Conservation (phyloP, 2,113 vertebrate species). For the Macaca nemestrina region DNA sequence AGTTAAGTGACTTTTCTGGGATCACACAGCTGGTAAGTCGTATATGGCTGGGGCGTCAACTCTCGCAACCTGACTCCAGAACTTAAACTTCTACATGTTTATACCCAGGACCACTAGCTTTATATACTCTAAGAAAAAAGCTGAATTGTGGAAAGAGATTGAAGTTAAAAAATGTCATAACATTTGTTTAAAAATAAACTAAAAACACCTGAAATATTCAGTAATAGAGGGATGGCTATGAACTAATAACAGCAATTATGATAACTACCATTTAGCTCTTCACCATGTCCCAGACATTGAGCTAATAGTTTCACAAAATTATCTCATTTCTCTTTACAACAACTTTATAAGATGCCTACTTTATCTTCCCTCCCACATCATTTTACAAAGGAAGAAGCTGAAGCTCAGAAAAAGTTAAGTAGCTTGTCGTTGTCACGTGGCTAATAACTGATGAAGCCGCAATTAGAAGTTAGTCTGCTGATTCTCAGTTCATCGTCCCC, state of each 20-base stretch:
- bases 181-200: neutral
- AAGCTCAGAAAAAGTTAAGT: neutral
- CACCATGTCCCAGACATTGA: neutral
- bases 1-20: neutral
- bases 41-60: neutral
- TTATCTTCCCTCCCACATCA: neutral
- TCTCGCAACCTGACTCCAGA: neutral
- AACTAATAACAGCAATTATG: neutral
- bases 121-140: neutral
- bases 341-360: neutral
- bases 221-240: neutral
- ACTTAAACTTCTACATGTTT: neutral
- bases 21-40: neutral
- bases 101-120: neutral
- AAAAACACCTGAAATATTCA: neutral
- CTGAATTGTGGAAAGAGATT: conserved; percentile 15
- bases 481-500: neutral
- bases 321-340: neutral
- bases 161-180: neutral
- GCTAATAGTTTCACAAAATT: neutral
- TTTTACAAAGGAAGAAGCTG: neutral
- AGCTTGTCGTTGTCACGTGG: neutral
- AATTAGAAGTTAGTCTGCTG: neutral
- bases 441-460: neutral
- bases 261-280: neutral